phyloP scores from a whole-genome alignment of 2,797 vertebrate species.

The Takifugu ocellatus region DNA sequence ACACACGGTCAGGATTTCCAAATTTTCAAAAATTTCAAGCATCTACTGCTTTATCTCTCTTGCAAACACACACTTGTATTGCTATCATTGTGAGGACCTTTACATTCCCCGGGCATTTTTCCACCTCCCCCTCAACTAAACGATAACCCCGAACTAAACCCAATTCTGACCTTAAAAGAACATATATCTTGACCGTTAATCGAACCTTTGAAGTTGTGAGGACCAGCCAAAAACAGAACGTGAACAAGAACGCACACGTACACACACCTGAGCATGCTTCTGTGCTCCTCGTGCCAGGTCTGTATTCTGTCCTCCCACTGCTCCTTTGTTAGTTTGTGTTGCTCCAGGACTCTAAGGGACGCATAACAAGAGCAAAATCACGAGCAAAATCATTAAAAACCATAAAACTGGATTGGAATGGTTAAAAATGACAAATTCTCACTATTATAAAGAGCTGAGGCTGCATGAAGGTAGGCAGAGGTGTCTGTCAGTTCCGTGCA shows the following conservation, averaged over 20 bases:
- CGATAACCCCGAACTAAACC: background rate
- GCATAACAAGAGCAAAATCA: background rate
- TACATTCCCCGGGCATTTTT: too few relatives aligned
- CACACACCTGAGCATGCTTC: constrained; percentile 88
- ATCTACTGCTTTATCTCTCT: background rate
- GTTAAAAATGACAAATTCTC: too few relatives aligned
- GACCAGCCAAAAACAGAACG: too few relatives aligned
- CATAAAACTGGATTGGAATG: background rate
- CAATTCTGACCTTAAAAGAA: background rate
- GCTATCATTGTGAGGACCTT: too few relatives aligned
- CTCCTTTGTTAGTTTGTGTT: constrained; percentile 97
- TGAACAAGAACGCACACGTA: background rate
- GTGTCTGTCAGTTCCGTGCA: too few relatives aligned
- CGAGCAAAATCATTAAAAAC: background rate
- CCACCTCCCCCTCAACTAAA: background rate
- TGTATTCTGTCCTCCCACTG: constrained; percentile 99
- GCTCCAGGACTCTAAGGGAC: constrained; percentile 86
- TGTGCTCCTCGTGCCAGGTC: constrained; percentile 96
- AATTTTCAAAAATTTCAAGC: background rate
- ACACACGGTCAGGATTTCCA: background rate
- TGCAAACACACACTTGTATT: too few relatives aligned
- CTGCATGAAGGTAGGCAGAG: too few relatives aligned
- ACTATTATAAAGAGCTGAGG: too few relatives aligned
- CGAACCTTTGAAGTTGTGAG: too few relatives aligned
- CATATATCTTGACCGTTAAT: background rate